Evolutionary conservation across 2,888 invertebrate species (phyloP).

Genomic region (Lobophora halterata): DNA sequence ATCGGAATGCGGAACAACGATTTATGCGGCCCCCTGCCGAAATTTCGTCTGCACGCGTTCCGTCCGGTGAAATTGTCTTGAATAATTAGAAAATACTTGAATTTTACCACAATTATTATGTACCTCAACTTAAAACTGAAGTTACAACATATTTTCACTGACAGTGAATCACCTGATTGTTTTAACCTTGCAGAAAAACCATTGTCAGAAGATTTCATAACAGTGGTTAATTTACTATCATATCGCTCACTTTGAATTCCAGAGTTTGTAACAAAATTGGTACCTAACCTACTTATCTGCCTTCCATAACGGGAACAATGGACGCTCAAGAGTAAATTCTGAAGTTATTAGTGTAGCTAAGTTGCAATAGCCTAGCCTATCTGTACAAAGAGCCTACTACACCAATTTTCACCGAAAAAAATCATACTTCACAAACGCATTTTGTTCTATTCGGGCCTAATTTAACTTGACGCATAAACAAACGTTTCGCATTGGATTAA

Average conservation of each 20-base stretch:
- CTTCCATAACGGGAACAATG: constrained; percentile 43
- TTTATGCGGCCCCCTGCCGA: constrained; percentile 58
- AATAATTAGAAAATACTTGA: constrained; percentile 53
- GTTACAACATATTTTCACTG: neutral
- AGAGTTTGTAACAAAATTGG: constrained; percentile 38
- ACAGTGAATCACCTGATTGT: constrained; percentile 14
- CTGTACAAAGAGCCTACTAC: too few relatives aligned
- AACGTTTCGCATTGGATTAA: too few relatives aligned
- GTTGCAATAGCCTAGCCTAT: constrained; percentile 49
- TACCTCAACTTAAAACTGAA: neutral
- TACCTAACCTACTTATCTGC: constrained; percentile 24
- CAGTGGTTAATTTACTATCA: constrained; percentile 25
- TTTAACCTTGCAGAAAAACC: constrained; percentile 19
- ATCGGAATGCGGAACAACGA: constrained; percentile 75
- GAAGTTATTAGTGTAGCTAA: constrained; percentile 46
- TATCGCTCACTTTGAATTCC: constrained; percentile 28
- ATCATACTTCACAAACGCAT: too few relatives aligned
- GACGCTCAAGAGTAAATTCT: constrained; percentile 39
- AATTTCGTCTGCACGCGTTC: constrained; percentile 52
- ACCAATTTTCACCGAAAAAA: too few relatives aligned
- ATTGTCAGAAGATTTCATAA: constrained; percentile 18
- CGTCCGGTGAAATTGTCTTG: constrained; percentile 57
- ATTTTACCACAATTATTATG: constrained; percentile 24
- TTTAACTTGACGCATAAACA: too few relatives aligned
- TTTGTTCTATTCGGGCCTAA: too few relatives aligned